Evolutionary conservation across 2,888 invertebrate genomes (phyloP).

Genomic region (Xanthorhoe designata): DNA sequence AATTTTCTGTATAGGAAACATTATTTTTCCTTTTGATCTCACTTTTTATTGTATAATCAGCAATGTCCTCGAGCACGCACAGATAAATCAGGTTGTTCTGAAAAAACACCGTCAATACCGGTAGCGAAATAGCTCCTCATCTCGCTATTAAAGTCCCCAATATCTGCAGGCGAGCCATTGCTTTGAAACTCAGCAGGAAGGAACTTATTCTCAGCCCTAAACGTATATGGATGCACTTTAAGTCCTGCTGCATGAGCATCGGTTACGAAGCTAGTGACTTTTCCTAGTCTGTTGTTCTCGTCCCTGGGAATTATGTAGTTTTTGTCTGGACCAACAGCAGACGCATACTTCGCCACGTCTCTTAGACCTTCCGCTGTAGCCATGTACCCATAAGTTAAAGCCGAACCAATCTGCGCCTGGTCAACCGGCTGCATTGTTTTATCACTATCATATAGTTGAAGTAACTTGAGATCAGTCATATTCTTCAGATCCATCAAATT

Average conservation of each 20-base stretch:
- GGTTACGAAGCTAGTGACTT: slow-evolving; percentile 64
- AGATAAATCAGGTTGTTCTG: slow-evolving; percentile 74
- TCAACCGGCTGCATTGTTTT: slow-evolving; percentile 61
- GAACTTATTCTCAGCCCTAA: slow-evolving; percentile 48
- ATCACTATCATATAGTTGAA: slow-evolving; percentile 64
- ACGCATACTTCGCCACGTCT: slow-evolving; percentile 71
- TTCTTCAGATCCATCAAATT: slow-evolving; percentile 70
- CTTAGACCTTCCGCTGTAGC: slow-evolving; percentile 66
- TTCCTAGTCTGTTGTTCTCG: slow-evolving; percentile 56
- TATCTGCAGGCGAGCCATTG: slow-evolving; percentile 43
- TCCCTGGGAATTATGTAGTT: slow-evolving; percentile 71
- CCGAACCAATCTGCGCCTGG: slow-evolving; percentile 56
- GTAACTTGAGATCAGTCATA: slow-evolving; percentile 63
- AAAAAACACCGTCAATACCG: slow-evolving; percentile 75
- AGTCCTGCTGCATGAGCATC: slow-evolving; percentile 71
- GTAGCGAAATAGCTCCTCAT: slow-evolving; percentile 64
- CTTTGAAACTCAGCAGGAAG: slow-evolving; percentile 32
- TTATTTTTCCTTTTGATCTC: background rate
- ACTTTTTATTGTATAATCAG: slow-evolving; percentile 6
- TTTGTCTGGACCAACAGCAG: slow-evolving; percentile 74
- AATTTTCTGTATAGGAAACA: background rate
- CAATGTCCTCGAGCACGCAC: slow-evolving; percentile 50
- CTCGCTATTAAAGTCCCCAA: slow-evolving; percentile 69
- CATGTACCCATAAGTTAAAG: slow-evolving; percentile 69
- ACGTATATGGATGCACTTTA: slow-evolving; percentile 75